phyloP scores from a whole-genome alignment of 1,140 invertebrate genomes.

The Microplitis demolitor region DNA sequence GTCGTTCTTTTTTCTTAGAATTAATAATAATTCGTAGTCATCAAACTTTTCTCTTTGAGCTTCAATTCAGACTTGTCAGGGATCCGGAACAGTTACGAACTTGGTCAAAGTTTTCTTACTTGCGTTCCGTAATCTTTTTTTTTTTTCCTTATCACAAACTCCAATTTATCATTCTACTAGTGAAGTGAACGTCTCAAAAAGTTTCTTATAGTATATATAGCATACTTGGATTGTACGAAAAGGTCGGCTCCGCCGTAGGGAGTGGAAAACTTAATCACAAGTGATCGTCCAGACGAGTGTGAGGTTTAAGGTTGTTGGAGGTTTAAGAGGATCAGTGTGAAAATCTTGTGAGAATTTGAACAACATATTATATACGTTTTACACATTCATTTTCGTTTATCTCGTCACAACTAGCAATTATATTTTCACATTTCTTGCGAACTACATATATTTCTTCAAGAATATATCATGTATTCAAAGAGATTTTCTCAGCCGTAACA shows the following conservation, averaged over 20 bases:
- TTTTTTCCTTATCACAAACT: not conserved
- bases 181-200: conserved; percentile 24
- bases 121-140: not conserved
- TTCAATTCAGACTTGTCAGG: conserved; percentile 5
- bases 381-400: no score
- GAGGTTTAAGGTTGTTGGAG: not conserved
- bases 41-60: not conserved
- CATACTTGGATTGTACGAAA: conserved; percentile 12
- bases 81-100: not conserved
- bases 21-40: no score
- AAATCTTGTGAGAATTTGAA: not conserved
- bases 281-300: not conserved
- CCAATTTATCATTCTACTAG: conserved; percentile 28
- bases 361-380: not conserved
- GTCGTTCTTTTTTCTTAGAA: no score
- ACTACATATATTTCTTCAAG: no score
- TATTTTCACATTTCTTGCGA: no score
- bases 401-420: no score
- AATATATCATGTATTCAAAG: no score
- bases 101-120: conserved; percentile 7
- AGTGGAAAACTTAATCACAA: conserved; percentile 23
- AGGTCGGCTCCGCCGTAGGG: conserved; percentile 18
- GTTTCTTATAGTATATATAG: conserved; percentile 3
- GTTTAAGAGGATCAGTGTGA: not conserved
- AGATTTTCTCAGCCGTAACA: no score